phyloP scores from a whole-genome alignment of 1,140 invertebrate genomes.

The Ceratoteleas bidentatus region DNA sequence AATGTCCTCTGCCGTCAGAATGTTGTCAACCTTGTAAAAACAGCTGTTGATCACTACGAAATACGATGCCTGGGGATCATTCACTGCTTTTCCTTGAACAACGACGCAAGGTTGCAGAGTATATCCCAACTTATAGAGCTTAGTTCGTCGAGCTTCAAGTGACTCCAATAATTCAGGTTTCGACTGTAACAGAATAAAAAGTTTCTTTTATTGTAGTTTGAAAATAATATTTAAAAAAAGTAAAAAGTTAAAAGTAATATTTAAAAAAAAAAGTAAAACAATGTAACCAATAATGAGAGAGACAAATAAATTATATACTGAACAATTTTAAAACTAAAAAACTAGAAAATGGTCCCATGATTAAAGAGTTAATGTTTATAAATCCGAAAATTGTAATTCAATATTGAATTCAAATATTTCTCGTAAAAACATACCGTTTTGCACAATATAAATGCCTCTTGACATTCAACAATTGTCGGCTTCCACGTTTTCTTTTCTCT shows the following conservation, averaged over 20 bases:
- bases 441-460: constrained; percentile 16
- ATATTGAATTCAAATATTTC: no score
- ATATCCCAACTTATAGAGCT: constrained; percentile 3
- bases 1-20: constrained; percentile 14
- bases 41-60: constrained; percentile 6
- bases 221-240: no score
- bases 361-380: no score
- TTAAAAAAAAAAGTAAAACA: no score
- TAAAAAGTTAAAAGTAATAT: no score
- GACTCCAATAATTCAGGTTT: not conserved
- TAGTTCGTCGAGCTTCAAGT: not conserved
- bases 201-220: no score
- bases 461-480: not conserved
- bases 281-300: no score
- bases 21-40: constrained; percentile 18
- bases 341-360: no score
- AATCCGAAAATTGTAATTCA: no score
- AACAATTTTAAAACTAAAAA: no score
- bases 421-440: constrained; percentile 6
- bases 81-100: constrained; percentile 6
- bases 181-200: constrained; percentile 1
- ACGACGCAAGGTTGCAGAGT: constrained; percentile 19
- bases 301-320: no score
- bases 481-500: constrained; percentile 15
- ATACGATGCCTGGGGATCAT: constrained; percentile 14